phyloP scores from a whole-genome alignment of 2,113 vertebrate species.

The Lamprotornis superbus region DNA sequence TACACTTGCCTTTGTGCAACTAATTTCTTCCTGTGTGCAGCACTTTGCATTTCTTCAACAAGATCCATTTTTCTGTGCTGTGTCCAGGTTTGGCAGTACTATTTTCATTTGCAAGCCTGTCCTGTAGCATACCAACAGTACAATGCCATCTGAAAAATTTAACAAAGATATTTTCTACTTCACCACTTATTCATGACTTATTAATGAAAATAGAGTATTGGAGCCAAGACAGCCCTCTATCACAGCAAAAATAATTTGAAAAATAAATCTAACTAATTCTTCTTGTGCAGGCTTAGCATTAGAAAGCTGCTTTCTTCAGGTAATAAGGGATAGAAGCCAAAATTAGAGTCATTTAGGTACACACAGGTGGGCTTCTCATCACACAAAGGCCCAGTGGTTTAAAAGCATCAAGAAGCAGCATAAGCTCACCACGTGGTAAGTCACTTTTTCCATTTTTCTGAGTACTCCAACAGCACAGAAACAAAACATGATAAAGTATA shows the following conservation, averaged over 20 bases:
- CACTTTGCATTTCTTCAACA: background rate
- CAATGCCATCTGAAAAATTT: background rate
- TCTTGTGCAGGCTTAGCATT: background rate
- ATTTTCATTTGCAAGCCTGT: background rate
- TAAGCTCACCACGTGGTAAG: background rate
- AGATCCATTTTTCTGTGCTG: background rate
- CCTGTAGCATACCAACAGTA: background rate
- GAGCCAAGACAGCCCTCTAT: background rate
- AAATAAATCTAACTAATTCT: background rate
- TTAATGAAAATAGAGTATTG: background rate
- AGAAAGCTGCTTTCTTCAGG: background rate
- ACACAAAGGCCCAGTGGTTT: background rate
- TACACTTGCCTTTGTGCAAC: background rate
- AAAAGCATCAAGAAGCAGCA: background rate
- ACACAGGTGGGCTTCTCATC: background rate
- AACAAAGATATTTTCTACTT: background rate
- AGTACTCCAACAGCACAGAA: background rate
- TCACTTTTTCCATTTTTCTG: slow-evolving; percentile 2
- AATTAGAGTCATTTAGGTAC: background rate
- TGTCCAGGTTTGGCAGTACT: background rate
- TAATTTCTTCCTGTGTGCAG: background rate
- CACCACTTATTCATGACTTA: background rate
- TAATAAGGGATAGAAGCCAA: background rate
- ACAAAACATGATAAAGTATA: slow-evolving; percentile 35
- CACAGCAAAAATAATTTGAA: background rate